Evolutionary conservation across 2,113 vertebrate genomes (phyloP).

Genomic region (Suricata suricatta): DNA sequence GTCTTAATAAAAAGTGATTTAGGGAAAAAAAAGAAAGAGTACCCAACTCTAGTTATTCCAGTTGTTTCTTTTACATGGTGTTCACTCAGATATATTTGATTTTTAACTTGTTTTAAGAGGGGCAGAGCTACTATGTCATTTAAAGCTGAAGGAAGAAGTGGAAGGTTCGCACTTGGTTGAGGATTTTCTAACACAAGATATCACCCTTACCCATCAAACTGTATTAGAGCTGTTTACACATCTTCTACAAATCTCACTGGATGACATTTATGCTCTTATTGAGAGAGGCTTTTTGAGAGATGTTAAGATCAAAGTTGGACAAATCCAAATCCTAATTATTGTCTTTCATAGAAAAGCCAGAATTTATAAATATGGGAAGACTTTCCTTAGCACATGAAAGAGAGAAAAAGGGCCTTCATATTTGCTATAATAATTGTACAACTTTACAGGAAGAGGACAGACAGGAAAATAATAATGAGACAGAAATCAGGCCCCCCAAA

Average conservation of each 20-base stretch:
- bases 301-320: conserved; percentile 6
- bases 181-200: not conserved
- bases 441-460: not conserved
- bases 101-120: conserved; percentile 32
- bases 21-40: not conserved
- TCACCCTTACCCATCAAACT: not conserved
- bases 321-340: conserved; percentile 36
- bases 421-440: not conserved
- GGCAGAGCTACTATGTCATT: conserved; percentile 18
- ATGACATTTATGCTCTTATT: not conserved
- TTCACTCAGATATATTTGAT: conserved; percentile 49
- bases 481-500: not conserved
- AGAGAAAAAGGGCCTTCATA: not conserved
- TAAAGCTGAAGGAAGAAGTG: conserved; percentile 1
- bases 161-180: not conserved
- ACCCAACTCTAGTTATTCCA: conserved; percentile 27
- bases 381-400: not conserved
- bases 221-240: not conserved
- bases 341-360: not conserved
- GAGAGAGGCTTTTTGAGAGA: not conserved
- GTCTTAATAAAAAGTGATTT: conserved; percentile 71
- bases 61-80: conserved; percentile 46
- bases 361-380: not conserved
- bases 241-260: not conserved
- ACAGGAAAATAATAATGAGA: not conserved